Evolutionary conservation across 2,888 invertebrate species (phyloP).

Genomic region (Trissolcus brochymenae): DNA sequence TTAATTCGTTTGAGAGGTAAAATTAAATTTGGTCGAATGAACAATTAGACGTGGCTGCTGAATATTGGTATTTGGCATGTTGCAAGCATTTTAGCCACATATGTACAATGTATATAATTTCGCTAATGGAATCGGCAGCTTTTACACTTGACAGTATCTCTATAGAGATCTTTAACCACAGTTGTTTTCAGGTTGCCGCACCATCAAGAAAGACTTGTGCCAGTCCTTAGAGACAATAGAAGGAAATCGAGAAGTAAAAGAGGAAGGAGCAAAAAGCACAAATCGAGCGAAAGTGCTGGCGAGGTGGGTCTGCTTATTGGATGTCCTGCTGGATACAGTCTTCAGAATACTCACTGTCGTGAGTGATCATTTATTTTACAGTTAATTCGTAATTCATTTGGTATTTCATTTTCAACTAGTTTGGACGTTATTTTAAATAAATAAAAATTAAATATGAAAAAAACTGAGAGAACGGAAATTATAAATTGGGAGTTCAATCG

Average conservation of each 20-base stretch:
- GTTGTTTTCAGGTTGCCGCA: slow-evolving; percentile 70
- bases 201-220: slow-evolving; percentile 64
- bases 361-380: slow-evolving; percentile 45
- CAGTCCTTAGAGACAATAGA: slow-evolving; percentile 57
- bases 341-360: slow-evolving; percentile 67
- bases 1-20: no score
- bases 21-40: no score
- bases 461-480: no score
- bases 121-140: slow-evolving; percentile 49
- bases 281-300: slow-evolving; percentile 53
- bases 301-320: slow-evolving; percentile 67
- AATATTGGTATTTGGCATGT: slow-evolving; percentile 11
- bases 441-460: no score
- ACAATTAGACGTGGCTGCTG: slow-evolving; percentile 2
- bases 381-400: neutral
- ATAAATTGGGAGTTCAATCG: no score
- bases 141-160: slow-evolving; percentile 62
- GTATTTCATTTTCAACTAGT: neutral
- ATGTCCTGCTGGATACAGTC: slow-evolving; percentile 69
- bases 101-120: slow-evolving; percentile 36
- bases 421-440: no score
- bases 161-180: slow-evolving; percentile 70
- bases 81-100: slow-evolving; percentile 6
- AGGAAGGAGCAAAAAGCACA: slow-evolving; percentile 55
- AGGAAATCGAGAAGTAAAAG: slow-evolving; percentile 54